Evolutionary conservation across 2,888 invertebrate species (phyloP).

Genomic region (Neoaliturus tenellus): DNA sequence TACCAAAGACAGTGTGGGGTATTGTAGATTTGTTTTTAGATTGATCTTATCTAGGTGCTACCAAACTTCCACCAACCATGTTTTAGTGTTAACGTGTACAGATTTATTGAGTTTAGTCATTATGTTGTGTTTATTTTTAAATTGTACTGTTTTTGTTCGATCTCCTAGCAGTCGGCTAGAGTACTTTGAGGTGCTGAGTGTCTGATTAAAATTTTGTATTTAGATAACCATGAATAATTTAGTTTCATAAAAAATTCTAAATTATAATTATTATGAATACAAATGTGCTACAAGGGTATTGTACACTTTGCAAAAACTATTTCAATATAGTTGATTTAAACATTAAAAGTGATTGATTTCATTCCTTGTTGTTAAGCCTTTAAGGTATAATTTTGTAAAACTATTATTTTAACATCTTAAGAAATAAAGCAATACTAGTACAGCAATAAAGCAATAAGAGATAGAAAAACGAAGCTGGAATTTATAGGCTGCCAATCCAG

Average conservation of each 20-base stretch:
- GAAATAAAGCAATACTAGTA: no score
- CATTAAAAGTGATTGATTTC: neutral
- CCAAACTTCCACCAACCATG: conserved; percentile 1
- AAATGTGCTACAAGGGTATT: conserved; percentile 17
- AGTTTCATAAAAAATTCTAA: conserved; percentile 18
- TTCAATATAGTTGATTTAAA: conserved; percentile 53
- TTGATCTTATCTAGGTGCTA: neutral
- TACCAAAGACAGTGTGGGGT: neutral
- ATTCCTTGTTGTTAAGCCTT: neutral
- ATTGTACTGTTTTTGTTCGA: conserved; percentile 20
- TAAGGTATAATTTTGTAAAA: no score
- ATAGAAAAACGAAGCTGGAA: no score
- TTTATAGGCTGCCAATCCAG: no score
- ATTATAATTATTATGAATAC: neutral
- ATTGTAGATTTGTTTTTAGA: neutral
- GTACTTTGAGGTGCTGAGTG: conserved; percentile 26
- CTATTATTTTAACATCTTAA: no score
- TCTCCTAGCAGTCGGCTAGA: conserved; percentile 33
- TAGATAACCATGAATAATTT: conserved; percentile 12
- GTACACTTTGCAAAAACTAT: conserved; percentile 25
- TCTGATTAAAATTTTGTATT: conserved; percentile 1
- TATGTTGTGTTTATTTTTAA: neutral
- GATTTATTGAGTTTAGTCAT: conserved; percentile 29
- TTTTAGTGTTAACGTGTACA: neutral
- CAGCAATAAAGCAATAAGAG: no score